Evolutionary conservation across 2,113 vertebrate species (phyloP), one percentile per base, ranked within the genome.

Genomic region (Mellivora capensis): DNA sequence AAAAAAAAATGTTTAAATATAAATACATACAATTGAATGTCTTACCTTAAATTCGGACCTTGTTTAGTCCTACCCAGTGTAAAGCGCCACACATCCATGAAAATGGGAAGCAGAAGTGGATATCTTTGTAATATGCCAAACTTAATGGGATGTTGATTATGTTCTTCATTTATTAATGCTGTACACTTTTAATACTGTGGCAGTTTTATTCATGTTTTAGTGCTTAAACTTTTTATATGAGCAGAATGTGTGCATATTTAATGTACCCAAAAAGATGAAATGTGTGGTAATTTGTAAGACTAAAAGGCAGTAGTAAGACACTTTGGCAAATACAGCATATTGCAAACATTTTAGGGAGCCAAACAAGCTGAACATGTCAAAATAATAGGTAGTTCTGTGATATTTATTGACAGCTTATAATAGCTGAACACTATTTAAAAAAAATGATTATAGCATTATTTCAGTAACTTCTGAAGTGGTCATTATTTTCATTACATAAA

Each of bases 241-340:
- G 7, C 9, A 34, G 27, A 74, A 93, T 91, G 12, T 84, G 10
- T 52, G 21, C 13, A 92, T 64, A 86, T 89, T 79, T 90, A 94
- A 62, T 87, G 23, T 61, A 92, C 9, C 29, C 12, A 23, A 5
- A 52, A 90, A 59, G 42, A 54, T 87, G 57, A 93, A 94, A 74
- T 52, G 8, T 71, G 1, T 82, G 52, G 39, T 91, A 44, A 95
- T 93, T 93, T 89, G 31, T 96, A 95, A 79, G 82, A 91, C 44
- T 88, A 64, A 69, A 95, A 93, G 57, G 74, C 64, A 93, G 47
- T n/a, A 88, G 76, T 94, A 31, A 95, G 67, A 87, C 34, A 72
- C 15, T 81, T 87, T 87, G 85, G 31, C 25, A 86, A 88, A 90
- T 64, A 25, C 1, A 94, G 21, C 5, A 11, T 57, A 37, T 93